Evolutionary conservation across 2,888 invertebrate species (phyloP).

Genomic region (Lepeophtheirus nordmannii): DNA sequence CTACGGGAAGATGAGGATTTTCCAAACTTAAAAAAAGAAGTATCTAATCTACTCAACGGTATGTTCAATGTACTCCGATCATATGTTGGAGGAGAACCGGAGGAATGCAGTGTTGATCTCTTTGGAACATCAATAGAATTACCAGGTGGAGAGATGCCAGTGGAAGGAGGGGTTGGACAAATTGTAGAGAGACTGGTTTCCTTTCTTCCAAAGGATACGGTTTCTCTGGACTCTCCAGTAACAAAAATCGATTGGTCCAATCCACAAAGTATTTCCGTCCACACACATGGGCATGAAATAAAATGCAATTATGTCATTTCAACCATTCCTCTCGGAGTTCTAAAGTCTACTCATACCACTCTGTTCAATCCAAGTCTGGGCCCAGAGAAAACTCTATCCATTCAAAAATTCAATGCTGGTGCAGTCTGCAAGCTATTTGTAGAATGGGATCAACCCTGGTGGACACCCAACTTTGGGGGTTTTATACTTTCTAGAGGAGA

Average conservation of each 20-base stretch:
- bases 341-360: background rate
- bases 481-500: background rate
- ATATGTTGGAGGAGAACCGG: background rate
- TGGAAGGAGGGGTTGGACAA: background rate
- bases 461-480: background rate
- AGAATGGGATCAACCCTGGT: conserved; percentile 7
- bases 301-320: background rate
- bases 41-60: background rate
- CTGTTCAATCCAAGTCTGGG: background rate
- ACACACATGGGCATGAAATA: background rate
- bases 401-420: background rate
- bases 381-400: background rate
- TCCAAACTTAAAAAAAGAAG: background rate
- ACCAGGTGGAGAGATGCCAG: background rate
- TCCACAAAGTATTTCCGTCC: background rate
- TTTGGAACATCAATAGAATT: background rate
- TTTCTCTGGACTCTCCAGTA: background rate
- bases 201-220: background rate
- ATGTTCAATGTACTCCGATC: background rate
- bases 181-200: background rate
- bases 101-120: background rate
- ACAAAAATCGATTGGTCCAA: background rate
- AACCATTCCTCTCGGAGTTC: background rate
- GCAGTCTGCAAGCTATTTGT: background rate
- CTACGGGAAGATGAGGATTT: background rate